Base-by-base conservation (phyloP, 2,888 invertebrate species). In the Agelastica alni region DNA sequence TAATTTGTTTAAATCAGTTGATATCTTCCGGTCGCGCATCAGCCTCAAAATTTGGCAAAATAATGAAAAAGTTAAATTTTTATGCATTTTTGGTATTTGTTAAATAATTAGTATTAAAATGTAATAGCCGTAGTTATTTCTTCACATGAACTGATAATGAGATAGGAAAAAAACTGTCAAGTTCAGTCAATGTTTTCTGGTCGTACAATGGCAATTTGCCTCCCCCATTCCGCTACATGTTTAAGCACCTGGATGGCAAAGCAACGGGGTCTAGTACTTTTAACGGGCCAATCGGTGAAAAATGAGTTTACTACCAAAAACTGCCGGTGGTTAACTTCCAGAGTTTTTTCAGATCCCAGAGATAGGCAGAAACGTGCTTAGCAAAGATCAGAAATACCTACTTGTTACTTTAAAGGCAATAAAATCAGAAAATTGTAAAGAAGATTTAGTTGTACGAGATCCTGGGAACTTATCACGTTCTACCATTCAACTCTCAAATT, bases 31-130 rank as follows among this genome's bases (percentile, higher is more conserved):
- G 13, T 34, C 34, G 34, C 12, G 34, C 34, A 2, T 34, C 10
- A 34, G 34, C 34, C 34, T 7, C 34, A 34, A 34, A 34, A 34
- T 34, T 34, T 34, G 34, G 7, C 10, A 34, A 34, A 34, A 34
- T 12, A 34, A 5, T 34, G 34, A 34, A 34, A 34, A 34, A 13
- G 10, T 34, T 2, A 34, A 7, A 34, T 34, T 12, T 34, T 34
- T 12, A 34, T 2, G 2, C 34, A 34, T 34, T 34, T 9, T 3
- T 5, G 30, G 30, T 7, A 9, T 3, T 30, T 30, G 30, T n/a
- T 9, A 30, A 30, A 34, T 12, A 13, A 31, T 2, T 9, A 31
- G 31, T 31, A 9, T 31, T 2, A 9, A 31, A 31, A 31, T 31
- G 22, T 22, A 22, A 4, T 22, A 22, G 4, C 1, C 22, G 1